Base-by-base conservation (phyloP, 2,113 vertebrate species). In the Litocranius walleri region DNA sequence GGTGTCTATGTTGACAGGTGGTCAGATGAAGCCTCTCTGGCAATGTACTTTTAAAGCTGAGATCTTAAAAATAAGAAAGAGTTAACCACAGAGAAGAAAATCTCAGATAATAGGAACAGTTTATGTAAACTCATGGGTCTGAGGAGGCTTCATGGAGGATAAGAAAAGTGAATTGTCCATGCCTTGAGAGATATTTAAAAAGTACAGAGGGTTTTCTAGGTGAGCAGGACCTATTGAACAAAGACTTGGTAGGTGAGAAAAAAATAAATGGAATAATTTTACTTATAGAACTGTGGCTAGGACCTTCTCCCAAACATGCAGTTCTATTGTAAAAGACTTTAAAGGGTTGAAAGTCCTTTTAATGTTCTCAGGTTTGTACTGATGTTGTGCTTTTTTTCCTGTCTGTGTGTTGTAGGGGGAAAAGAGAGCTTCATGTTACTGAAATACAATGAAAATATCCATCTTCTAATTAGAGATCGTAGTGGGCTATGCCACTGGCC, bases 301-400 rank as follows among this genome's bases (percentile, higher is more conserved):
- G 29, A 12, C 8, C n/a, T 61, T 67, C 33, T 85, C 59, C 33
- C 2, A 52, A 85, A 27, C 54, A 57, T 6, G 33, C 13, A 48
- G 16, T 59, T 87, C 40, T 71, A 45, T 0, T 91, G n/a, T 48
- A 89, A 21, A 89, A 74, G 17, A 90, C 43, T 29, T 81, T 25
- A 97, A 78, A 94, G 78, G 40, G 43, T 85, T 40, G 27, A 27
- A 95, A 54, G 13, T 7, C 17, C 36, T 74, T 82, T 74, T 62
- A 82, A 33, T 12, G 21, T 85, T 87, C 30, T 89, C 11, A 52
- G 2, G 30, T 57, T 43, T 83, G 15, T 45, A 86, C 6, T 40
- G 30, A 92, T 87, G 48, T 36, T 67, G 56, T 56, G 62, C 21
- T 87, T 95, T 91, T 91, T 19, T 48, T 61, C 23, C 29, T 74